Conservation (phyloP, 2,113 vertebrate species). For the Panthera leo region DNA sequence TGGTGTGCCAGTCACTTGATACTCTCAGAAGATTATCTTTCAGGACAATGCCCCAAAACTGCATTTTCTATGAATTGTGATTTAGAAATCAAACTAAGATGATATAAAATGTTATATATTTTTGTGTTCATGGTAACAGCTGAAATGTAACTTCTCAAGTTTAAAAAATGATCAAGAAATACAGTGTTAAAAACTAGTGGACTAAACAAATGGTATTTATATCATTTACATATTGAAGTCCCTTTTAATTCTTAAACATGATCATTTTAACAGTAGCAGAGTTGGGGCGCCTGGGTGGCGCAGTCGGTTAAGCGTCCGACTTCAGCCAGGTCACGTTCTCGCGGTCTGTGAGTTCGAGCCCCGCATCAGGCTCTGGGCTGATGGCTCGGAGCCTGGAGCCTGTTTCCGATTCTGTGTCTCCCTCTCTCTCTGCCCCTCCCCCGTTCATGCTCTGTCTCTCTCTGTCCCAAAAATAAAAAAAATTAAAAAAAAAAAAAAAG, state of each 20-base stretch:
- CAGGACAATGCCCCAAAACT: not conserved
- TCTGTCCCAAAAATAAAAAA: too few species aligned
- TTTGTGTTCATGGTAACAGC: not conserved
- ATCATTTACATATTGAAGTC: not conserved
- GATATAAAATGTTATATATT: not conserved
- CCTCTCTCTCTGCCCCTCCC: too few species aligned
- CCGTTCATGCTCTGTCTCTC: too few species aligned
- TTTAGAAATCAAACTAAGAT: slow-evolving; percentile 8
- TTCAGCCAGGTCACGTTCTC: too few species aligned
- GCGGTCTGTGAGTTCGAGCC: too few species aligned
- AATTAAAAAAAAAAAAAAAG: too few species aligned
- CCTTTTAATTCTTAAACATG: not conserved
- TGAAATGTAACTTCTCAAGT: not conserved
- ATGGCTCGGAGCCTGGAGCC: too few species aligned
- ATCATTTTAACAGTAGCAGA: not conserved
- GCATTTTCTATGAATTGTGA: not conserved
- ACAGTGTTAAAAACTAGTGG: not conserved
- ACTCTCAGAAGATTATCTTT: not conserved
- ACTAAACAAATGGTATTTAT: not conserved
- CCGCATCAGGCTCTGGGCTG: too few species aligned
- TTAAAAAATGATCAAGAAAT: not conserved
- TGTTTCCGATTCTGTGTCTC: too few species aligned
- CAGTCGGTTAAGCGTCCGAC: too few species aligned
- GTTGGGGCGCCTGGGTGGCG: not conserved
- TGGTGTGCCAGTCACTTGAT: not conserved